phyloP scores from a whole-genome alignment of 2,113 vertebrate species.

The Solea solea region DNA sequence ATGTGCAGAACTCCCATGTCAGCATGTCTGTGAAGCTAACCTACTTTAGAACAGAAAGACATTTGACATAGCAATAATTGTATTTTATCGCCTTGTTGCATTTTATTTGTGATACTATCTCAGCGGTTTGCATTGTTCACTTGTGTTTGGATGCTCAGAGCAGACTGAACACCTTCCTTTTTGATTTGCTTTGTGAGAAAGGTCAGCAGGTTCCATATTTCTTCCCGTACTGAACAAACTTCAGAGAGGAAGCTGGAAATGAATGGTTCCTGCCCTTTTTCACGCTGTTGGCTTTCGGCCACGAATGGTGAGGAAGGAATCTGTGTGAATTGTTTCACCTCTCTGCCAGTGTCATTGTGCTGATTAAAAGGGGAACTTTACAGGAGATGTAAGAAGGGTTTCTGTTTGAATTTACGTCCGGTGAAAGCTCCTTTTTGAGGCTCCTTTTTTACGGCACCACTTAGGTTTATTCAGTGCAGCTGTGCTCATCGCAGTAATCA shows the following conservation, averaged over 20 bases:
- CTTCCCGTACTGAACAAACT: background rate
- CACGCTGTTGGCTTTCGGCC: slow-evolving; percentile 4
- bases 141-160: background rate
- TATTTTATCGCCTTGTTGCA: background rate
- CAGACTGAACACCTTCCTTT: slow-evolving; percentile 2
- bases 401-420: slow-evolving; percentile 35
- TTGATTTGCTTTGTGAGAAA: slow-evolving; percentile 20
- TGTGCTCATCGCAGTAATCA: slow-evolving; percentile 43
- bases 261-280: slow-evolving; percentile 38
- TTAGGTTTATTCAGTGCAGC: slow-evolving; percentile 43
- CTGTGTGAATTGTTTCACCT: slow-evolving; percentile 1
- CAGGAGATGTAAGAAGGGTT: background rate
- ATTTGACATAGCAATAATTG: background rate
- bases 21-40: slow-evolving; percentile 19
- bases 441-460: slow-evolving; percentile 31
- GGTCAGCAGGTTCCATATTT: slow-evolving; percentile 22
- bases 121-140: background rate
- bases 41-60: background rate
- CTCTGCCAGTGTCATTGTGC: slow-evolving; percentile 3
- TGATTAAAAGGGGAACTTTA: slow-evolving; percentile 23
- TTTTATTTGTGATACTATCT: background rate
- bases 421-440: slow-evolving; percentile 17
- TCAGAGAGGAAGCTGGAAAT: slow-evolving; percentile 19
- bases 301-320: background rate
- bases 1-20: slow-evolving; percentile 33